These are phyloP conservation scores for Rugalucina vietnamica DNA, from an alignment of 2,888 invertebrate genomes.

Conservation along the genomic window DNA sequence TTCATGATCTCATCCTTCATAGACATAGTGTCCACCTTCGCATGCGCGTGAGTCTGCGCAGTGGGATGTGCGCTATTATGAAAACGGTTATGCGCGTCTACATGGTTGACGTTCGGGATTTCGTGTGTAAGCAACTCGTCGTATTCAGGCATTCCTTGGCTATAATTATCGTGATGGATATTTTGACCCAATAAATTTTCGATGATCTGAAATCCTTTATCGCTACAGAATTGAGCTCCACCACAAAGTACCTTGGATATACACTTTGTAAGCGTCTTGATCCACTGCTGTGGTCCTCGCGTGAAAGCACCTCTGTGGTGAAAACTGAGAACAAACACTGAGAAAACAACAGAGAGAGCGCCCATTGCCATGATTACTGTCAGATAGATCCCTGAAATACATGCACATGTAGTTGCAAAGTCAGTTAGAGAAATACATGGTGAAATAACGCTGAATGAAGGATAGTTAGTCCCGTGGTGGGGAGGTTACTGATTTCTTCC, in stretches of 20 bases:
- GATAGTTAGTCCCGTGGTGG: too few relatives aligned
- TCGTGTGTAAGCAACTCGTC: constrained; percentile 36
- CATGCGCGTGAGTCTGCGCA: constrained; percentile 23
- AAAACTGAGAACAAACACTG: constrained; percentile 84
- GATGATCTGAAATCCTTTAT: background rate
- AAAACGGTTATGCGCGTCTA: too few relatives aligned
- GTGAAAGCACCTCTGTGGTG: constrained; percentile 80
- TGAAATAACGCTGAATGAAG: too few relatives aligned
- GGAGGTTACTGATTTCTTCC: too few relatives aligned
- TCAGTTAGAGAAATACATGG: too few relatives aligned
- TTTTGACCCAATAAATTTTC: background rate
- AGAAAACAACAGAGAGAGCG: constrained; percentile 83
- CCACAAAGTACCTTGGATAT: constrained; percentile 70
- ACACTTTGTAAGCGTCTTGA: constrained; percentile 74
- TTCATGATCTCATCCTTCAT: constrained; percentile 75
- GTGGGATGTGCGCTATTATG: constrained; percentile 31
- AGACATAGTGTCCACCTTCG: background rate
- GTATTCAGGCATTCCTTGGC: background rate
- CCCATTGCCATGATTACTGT: constrained; percentile 84
- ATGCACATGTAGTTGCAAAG: too few relatives aligned
- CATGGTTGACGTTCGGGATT: constrained; percentile 39
- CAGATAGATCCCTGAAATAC: constrained; percentile 84
- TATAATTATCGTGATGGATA: background rate
- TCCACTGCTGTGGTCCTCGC: constrained; percentile 77
- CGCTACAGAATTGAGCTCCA: constrained; percentile 56